phyloP scores from a whole-genome alignment of 64 coral and sea anemone species.

The Montipora efflorescens region DNA sequence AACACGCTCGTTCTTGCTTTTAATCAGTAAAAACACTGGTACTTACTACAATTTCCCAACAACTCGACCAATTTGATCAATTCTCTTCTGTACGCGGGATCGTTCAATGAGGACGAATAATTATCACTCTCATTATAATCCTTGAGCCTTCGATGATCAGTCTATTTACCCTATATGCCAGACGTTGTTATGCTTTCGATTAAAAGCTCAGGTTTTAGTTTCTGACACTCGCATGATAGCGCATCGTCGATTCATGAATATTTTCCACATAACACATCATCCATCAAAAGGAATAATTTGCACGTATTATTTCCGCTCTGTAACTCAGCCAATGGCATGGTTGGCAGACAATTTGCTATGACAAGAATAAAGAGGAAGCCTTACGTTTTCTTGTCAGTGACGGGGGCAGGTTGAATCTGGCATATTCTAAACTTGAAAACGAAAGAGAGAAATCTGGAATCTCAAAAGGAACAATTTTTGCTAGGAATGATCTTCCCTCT shows the following conservation, averaged over 20 bases:
- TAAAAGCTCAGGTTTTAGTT: background rate
- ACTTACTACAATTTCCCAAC: background rate
- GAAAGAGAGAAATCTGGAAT: background rate
- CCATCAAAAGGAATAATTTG: slow-evolving; percentile 1
- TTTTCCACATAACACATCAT: background rate
- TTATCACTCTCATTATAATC: background rate
- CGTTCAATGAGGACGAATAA: background rate
- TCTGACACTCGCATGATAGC: background rate
- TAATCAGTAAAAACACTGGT: background rate
- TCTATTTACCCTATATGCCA: background rate
- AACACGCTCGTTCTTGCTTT: background rate
- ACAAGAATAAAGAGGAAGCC: background rate
- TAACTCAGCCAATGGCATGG: background rate
- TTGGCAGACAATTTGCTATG: background rate
- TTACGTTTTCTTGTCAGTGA: background rate
- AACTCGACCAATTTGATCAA: background rate
- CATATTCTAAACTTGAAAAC: background rate
- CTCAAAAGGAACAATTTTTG: background rate
- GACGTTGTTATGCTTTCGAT: background rate
- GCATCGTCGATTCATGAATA: background rate
- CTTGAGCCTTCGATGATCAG: background rate
- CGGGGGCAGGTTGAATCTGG: background rate
- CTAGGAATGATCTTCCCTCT: background rate
- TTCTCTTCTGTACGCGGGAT: background rate
- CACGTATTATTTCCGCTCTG: background rate